A percentile compares a stretch with the other conserved stretches of the same genome.
These are phyloP conservation scores for Stercorarius parasiticus DNA, from an alignment of 2,113 vertebrate genomes.

Conservation along the genomic window DNA sequence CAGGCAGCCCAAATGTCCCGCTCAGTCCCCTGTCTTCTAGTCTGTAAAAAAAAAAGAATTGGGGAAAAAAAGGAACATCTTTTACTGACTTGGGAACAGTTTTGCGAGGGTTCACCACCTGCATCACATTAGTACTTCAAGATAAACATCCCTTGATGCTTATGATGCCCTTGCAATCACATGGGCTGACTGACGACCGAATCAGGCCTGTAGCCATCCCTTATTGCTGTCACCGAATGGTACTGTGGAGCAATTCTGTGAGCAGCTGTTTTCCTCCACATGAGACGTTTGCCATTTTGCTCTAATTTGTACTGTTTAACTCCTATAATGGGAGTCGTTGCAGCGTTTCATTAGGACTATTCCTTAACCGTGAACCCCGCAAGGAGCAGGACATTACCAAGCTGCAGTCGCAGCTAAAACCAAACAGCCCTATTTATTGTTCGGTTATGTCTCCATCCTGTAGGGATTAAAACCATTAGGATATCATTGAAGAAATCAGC, in stretches of 20 bases:
- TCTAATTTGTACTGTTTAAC: background rate
- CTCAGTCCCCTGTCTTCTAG: background rate
- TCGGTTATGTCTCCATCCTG: background rate
- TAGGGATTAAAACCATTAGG: background rate
- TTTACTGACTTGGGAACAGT: background rate
- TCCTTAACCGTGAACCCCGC: background rate
- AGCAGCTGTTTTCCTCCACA: background rate
- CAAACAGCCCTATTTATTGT: background rate
- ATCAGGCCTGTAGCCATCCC: background rate
- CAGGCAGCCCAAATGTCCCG: background rate
- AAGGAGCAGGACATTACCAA: background rate
- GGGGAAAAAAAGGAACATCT: background rate
- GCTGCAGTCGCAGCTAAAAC: background rate
- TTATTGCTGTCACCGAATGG: background rate
- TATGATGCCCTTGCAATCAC: background rate
- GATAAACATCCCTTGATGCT: background rate
- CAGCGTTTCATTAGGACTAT: background rate
- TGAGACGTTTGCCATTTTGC: background rate
- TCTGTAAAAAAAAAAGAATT: background rate
- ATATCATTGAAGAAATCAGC: background rate
- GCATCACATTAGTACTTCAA: background rate
- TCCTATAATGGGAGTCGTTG: background rate
- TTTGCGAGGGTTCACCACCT: background rate
- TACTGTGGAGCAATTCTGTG: background rate
- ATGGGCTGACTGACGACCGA: background rate